Evolutionary conservation across 2,113 vertebrate species (phyloP), one percentile per base, ranked within the genome.

Genomic region (Zosterops lateralis): DNA sequence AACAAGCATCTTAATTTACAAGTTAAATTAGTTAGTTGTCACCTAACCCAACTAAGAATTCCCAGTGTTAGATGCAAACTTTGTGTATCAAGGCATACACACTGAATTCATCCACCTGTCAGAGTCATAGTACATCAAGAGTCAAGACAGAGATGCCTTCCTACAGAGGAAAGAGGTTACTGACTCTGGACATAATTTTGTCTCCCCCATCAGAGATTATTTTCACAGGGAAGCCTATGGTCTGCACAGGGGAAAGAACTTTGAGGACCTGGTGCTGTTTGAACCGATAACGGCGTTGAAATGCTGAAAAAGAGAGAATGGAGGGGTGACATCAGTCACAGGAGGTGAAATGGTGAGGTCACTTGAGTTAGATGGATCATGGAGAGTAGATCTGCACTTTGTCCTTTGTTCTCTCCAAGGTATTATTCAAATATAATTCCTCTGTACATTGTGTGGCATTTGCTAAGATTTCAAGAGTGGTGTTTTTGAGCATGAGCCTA

Each of bases 371-470:
- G 61, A 82, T 53, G 65, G 50, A 60, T 91, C 58, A 79, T 68
- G 31, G 45, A 90, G 64, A 48, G 51, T 86, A 65, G 42, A 31
- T 86, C 25, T 95, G 64, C 34, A 21, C 79, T 94, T 83, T 72
- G 80, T 85, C 85, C 62, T 87, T 80, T 90, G 75, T 92, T 45
- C 20, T 89, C 70, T 82, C 32, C 73, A 78, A 92, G 65, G 38
- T 84, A 80, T 86, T 92, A 90, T 77, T 92, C 68, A 85, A 89
- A 93, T 83, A 62, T 51, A 65, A 58, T 73, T 91, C 70, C 18
- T 68, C 10, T 42, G 12, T 32, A 38, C 57, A 25, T 24, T 57
- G 44, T 64, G 24, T 87, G 61, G 64, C n/a, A 61, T 90, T 89
- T 84, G n/a, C 17, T 31, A 73, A 73, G 47, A 53, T 72, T 93